phyloP scores from a whole-genome alignment of 2,797 vertebrate genomes.

The Pangasius macronema region DNA sequence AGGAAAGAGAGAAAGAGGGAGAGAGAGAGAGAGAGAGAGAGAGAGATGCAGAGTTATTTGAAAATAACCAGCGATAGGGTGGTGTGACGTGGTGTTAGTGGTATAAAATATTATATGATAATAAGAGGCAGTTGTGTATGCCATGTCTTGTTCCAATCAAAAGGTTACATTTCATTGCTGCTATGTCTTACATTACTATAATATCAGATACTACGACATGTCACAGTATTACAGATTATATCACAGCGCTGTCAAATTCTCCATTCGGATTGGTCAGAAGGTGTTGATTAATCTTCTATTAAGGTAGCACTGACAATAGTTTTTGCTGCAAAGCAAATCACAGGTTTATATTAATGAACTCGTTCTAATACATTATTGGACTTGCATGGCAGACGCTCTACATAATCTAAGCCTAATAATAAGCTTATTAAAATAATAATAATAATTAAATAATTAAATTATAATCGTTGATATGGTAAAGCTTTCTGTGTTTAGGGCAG shows the following conservation, averaged over 20 bases:
- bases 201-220: not conserved
- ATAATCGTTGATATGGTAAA: not conserved
- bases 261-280: not conserved
- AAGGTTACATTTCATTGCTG: not conserved
- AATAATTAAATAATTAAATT: too few relatives aligned
- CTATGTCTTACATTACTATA: not conserved
- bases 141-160: not conserved
- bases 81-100: not conserved
- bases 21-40: not conserved
- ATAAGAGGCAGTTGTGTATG: not conserved
- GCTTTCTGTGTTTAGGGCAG: not conserved
- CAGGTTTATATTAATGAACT: not conserved
- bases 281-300: not conserved
- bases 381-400: too few relatives aligned
- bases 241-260: not conserved
- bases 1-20: not conserved
- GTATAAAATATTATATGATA: not conserved
- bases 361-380: not conserved
- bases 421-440: too few relatives aligned
- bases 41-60: not conserved
- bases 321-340: not conserved
- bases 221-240: not conserved
- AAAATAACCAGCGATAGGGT: not conserved
- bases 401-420: too few relatives aligned
- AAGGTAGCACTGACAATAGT: not conserved